These are phyloP conservation scores for Lochmaea crataegi DNA, from an alignment of 2,888 invertebrate species.

Conservation along the genomic window DNA sequence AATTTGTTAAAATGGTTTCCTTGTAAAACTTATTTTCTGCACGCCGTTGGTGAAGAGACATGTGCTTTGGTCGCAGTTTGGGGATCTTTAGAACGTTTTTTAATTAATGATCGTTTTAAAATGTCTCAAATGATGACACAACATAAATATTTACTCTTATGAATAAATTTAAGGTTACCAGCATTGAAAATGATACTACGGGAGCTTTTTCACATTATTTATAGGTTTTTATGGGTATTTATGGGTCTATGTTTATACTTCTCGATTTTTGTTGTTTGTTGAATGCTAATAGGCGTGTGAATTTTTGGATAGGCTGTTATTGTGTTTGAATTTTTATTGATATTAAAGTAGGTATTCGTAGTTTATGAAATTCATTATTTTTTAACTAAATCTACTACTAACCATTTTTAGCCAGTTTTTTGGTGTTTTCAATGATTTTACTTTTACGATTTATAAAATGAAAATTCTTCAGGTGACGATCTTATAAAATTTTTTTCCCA, in stretches of 20 bases:
- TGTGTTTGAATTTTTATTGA: not conserved
- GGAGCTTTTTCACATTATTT: constrained; percentile 33
- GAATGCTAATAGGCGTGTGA: constrained; percentile 15
- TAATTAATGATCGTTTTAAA: constrained; percentile 53
- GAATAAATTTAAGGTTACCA: constrained; percentile 42
- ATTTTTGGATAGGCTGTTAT: not conserved
- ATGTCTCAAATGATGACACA: constrained; percentile 50
- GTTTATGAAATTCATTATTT: no score
- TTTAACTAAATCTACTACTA: no score
- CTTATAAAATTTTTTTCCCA: no score
- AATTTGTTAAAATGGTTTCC: not conserved
- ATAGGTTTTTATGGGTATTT: constrained; percentile 15
- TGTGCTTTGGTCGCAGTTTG: constrained; percentile 40
- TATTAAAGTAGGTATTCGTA: no score
- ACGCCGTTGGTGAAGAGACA: constrained; percentile 31
- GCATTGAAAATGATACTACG: constrained; percentile 42
- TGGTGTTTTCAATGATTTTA: no score
- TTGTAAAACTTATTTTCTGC: not conserved
- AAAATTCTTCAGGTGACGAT: no score
- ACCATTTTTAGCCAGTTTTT: no score
- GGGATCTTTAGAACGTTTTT: constrained; percentile 45
- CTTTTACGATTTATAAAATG: no score
- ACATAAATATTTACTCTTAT: constrained; percentile 47
- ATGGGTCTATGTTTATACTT: constrained; percentile 5
- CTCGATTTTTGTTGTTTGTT: constrained; percentile 15